These are phyloP conservation scores for Octodonta nipae DNA, from an alignment of 2,888 invertebrate genomes.

Conservation along the genomic window DNA sequence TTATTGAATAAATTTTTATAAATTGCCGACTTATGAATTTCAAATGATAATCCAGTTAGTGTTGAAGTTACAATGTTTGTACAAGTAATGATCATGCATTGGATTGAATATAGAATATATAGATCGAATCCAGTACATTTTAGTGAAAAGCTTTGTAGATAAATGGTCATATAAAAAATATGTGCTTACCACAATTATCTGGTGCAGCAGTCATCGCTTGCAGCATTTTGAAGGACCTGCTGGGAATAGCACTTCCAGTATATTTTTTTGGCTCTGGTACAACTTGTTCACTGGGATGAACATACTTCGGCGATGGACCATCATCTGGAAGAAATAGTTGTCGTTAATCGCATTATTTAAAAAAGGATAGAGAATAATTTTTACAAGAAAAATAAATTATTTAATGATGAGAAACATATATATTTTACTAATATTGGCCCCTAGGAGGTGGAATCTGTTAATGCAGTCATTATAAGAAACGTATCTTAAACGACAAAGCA, in stretches of 20 bases:
- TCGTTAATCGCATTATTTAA: too few species aligned
- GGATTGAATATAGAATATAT: conserved; percentile 2
- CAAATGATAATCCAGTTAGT: conserved; percentile 9
- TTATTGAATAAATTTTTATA: neutral
- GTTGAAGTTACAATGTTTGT: conserved; percentile 9
- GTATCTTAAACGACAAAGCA: too few species aligned
- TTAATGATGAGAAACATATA: too few species aligned
- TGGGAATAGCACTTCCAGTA: conserved; percentile 66
- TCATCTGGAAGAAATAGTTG: conserved; percentile 18
- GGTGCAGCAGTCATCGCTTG: conserved; percentile 62
- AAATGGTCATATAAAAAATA: conserved; percentile 7
- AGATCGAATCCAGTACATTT: conserved; percentile 1
- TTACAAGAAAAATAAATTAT: too few species aligned
- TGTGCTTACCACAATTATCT: conserved; percentile 33
- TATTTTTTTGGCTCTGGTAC: conserved; percentile 58
- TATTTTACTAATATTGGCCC: too few species aligned
- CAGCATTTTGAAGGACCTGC: conserved; percentile 63
- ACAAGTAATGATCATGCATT: conserved; percentile 9
- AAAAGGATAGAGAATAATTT: too few species aligned
- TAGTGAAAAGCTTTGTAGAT: neutral
- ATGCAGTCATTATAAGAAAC: too few species aligned
- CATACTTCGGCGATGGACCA: conserved; percentile 22
- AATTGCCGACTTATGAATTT: conserved; percentile 4
- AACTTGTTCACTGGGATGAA: conserved; percentile 55
- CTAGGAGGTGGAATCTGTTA: too few species aligned